Base-by-base conservation (phyloP, 1,140 invertebrate species). In the Neelides sp. region DNA sequence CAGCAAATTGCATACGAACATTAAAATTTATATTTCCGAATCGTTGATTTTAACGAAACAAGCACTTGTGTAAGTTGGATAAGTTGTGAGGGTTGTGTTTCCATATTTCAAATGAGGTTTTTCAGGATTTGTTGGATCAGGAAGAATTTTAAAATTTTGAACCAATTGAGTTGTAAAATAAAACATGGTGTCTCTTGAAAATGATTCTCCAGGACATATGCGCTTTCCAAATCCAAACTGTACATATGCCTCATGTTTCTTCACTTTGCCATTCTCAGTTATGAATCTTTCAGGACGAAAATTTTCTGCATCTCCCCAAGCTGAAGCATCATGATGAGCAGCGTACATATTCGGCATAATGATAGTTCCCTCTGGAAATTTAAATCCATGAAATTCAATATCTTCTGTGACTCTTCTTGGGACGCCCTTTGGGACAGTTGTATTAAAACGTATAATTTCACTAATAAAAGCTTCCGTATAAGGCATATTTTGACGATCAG, bases 171-270 rank as follows among this genome's bases (percentile, higher is more conserved):
- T 46, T 27, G 48, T 23, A 39, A 48, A 49, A 26, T 54, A 19
- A 23, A 52, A 58, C 15, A 58, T 30, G 28, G 54, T 52, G 15
- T 37, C 63, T 52, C 70, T 73, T 0, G 77, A 78, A 15, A 80
- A 52, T 35, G 63, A 60, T 62, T 80, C 78, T 15, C 77, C 78
- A 1, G 76, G 54, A 52, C 78, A 80, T 34, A 73, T 70, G 63
- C 78, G 65, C 62, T 71, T 75, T 7, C 77, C 77, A 78, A 60
- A 44, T 69, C 57, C 60, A 23, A 60, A 57, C 1, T 55, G 40
- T 8, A 64, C 32, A 12, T 42, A 49, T 10, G 61, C 35, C n/a
- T 59, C 51, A 34, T 62, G 24, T 34, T 57, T 52, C 1, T 30
- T 15, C 20, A 34, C 34, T 32, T 59, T 63, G 4, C 52, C 52